Evolutionary conservation across 2,797 vertebrate genomes (phyloP), one percentile per base, ranked within the genome.

Genomic region (Monodelphis domestica): DNA sequence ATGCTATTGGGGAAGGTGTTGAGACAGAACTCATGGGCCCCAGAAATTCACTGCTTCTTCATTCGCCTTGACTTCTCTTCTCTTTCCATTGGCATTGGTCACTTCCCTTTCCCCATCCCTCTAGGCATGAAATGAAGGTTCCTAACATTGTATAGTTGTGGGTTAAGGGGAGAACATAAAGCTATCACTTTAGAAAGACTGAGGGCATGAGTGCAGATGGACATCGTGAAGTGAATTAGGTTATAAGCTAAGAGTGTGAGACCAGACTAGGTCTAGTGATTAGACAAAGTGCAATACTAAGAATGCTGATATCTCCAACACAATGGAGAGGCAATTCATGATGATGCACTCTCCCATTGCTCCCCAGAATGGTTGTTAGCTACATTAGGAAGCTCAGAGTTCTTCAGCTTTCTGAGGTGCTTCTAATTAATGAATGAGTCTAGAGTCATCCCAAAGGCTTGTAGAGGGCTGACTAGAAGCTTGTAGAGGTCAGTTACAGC

Each of bases 181-280:
- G 15, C 24, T 1, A 0, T 89, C 94, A 57, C 78, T 90, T 94
- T 51, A 70, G 88, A 91, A 84, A 90, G 50, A 93, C 54, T 1
- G 53, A 0, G 45, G 52, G 45, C 59, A 70, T 92, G n/a, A 26
- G 33, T 56, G 84, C 53, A 26, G 38, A 50, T 26, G 70, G 21
- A 11, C 38, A 26, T 84, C 50, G 70, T 21, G 12, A 24, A 84
- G 38, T 45, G 38, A n/a, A 84, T 84, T 84, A 28, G 63, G 70
- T 84, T 84, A 11, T 93, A 12, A 96, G 94, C 88, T 53, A 54
- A 90, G 50, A 55, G 57, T 51, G 53, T 29, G 29, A 88, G 51
- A 53, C 50, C 30, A 33, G 28, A 38, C 38, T 45, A 45, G 70
- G 70, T 78, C 30, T 14, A 10, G 87, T 53, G 51, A 53, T 53